Percentiles rank a stretch among this genome's conserved stretches.
These are phyloP conservation scores for Noctuana brunneofusca DNA, from an alignment of 2,888 invertebrate genomes.

Conservation along the genomic window DNA sequence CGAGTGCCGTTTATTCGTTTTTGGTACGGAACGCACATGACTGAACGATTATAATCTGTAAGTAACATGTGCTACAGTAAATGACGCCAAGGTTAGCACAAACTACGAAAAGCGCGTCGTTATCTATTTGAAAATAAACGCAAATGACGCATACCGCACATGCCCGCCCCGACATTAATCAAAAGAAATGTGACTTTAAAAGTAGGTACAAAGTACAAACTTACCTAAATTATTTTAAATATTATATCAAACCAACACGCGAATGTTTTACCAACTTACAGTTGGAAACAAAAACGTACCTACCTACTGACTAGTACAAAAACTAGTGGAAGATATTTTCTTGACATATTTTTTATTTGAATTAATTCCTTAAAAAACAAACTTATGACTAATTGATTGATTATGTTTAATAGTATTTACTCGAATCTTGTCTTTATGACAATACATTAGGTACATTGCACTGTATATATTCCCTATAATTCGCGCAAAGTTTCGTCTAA, in stretches of 20 bases:
- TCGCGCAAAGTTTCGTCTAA: too few relatives aligned
- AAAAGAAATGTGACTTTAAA: slow-evolving; percentile 25
- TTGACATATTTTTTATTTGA: too few relatives aligned
- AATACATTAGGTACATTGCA: too few relatives aligned
- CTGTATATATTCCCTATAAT: too few relatives aligned
- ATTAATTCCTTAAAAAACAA: too few relatives aligned
- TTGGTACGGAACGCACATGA: neutral
- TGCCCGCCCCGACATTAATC: slow-evolving; percentile 31
- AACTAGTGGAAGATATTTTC: too few relatives aligned
- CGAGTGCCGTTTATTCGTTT: neutral
- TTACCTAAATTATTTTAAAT: slow-evolving; percentile 12
- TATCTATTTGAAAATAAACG: slow-evolving; percentile 34
- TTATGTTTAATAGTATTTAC: too few relatives aligned
- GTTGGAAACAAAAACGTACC: too few relatives aligned
- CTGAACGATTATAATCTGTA: neutral
- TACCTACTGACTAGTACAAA: too few relatives aligned
- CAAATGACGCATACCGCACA: slow-evolving; percentile 32
- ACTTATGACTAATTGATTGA: too few relatives aligned
- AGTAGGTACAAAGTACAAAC: slow-evolving; percentile 1
- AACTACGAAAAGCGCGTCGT: slow-evolving; percentile 28
- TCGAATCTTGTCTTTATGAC: too few relatives aligned
- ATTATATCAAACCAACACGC: slow-evolving; percentile 3
- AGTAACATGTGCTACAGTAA: slow-evolving; percentile 10
- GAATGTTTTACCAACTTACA: neutral
- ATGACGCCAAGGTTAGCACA: slow-evolving; percentile 27